These are phyloP conservation scores for Drosophila parthenogenetica DNA, from an alignment of 2,888 invertebrate genomes.

Conservation along the genomic window DNA sequence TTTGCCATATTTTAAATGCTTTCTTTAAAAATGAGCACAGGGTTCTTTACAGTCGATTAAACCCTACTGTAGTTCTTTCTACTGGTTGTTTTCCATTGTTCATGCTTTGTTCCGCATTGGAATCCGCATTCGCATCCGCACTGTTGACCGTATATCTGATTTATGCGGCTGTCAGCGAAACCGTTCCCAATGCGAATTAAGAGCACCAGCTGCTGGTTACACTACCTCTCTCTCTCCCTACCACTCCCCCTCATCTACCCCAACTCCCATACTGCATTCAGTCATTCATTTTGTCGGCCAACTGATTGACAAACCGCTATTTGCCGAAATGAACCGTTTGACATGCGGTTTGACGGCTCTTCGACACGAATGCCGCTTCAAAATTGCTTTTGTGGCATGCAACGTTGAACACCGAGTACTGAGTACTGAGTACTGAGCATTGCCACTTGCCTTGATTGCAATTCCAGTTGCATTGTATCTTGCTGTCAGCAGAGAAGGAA, in stretches of 20 bases:
- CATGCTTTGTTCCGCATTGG: conserved; percentile 20
- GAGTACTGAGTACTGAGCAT: no score
- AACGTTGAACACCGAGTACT: conserved; percentile 4
- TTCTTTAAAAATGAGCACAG: no score
- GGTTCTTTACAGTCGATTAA: neutral
- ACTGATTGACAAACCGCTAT: conserved; percentile 76
- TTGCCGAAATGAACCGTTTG: conserved; percentile 76
- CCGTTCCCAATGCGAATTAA: conserved; percentile 13
- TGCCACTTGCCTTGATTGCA: conserved; percentile 37
- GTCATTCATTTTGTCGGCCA: conserved; percentile 31
- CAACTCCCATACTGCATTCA: no score
- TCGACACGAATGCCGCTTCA: conserved; percentile 17
- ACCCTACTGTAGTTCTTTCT: neutral
- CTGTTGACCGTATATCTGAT: conserved; percentile 61
- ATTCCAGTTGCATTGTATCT: conserved; percentile 32
- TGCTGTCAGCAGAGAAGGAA: neutral
- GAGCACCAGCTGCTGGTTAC: conserved; percentile 45
- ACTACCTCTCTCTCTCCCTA: neutral
- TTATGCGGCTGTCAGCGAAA: conserved; percentile 69
- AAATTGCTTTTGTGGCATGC: conserved; percentile 37
- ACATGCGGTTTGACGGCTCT: conserved; percentile 54
- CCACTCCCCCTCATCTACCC: no score
- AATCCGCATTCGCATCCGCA: conserved; percentile 31
- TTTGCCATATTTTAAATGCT: no score
- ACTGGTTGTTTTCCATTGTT: conserved; percentile 10